phyloP scores from a whole-genome alignment of 2,888 invertebrate genomes.

The Encarsia formosa region DNA sequence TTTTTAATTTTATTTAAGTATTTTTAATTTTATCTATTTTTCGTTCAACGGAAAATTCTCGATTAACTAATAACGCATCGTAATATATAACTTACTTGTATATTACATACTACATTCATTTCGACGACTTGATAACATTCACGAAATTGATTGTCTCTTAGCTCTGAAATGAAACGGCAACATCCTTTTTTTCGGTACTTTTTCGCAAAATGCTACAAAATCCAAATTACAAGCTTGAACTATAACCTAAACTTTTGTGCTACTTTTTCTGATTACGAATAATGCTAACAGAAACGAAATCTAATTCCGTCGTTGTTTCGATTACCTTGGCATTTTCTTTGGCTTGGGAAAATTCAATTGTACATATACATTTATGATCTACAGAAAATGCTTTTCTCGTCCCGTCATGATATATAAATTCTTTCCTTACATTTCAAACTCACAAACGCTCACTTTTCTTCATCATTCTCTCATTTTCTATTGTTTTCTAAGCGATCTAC shows the following conservation, averaged over 20 bases:
- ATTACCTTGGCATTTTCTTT: conserved; percentile 24
- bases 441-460: background rate
- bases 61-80: conserved; percentile 20
- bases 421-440: conserved; percentile 1
- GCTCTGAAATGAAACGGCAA: conserved; percentile 23
- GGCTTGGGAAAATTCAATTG: conserved; percentile 1
- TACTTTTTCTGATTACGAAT: background rate
- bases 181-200: conserved; percentile 3
- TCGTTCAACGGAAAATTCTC: conserved; percentile 14
- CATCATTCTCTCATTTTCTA: background rate
- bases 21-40: conserved; percentile 1
- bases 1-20: conserved; percentile 5
- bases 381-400: conserved; percentile 21
- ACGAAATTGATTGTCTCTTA: conserved; percentile 42
- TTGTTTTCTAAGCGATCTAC: conserved; percentile 12
- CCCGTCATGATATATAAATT: conserved; percentile 1
- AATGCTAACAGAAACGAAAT: conserved; percentile 16
- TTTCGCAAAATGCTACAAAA: conserved; percentile 17
- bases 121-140: conserved; percentile 31
- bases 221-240: conserved; percentile 4
- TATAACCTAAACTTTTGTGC: background rate
- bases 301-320: conserved; percentile 21
- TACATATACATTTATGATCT: conserved; percentile 11
- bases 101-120: conserved; percentile 24
- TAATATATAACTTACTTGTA: conserved; percentile 28